Percentiles rank a stretch among this genome's conserved stretches.
Conservation (phyloP, 2,113 vertebrate species). For the Elephantulus edwardii region DNA sequence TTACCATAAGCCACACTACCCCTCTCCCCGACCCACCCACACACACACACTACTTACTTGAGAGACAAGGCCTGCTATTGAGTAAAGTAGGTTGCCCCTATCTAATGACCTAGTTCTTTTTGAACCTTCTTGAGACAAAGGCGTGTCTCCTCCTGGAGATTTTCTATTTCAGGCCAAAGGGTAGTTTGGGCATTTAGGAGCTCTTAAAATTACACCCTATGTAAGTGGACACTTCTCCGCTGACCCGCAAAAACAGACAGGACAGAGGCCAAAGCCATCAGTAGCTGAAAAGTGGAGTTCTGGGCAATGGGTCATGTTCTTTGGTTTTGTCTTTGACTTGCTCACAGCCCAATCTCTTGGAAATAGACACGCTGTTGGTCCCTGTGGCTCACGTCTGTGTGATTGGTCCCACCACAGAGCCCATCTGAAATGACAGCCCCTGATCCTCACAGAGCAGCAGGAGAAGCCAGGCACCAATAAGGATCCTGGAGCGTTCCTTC, state of each 20-base stretch:
- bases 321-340: slow-evolving; percentile 67
- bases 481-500: neutral
- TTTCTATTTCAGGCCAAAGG: slow-evolving; percentile 68
- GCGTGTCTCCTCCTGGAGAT: slow-evolving; percentile 5
- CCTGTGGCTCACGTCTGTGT: neutral
- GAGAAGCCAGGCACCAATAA: neutral
- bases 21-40: too few species aligned
- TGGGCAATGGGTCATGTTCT: slow-evolving; percentile 51
- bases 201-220: slow-evolving; percentile 72
- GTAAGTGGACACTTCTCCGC: slow-evolving; percentile 73
- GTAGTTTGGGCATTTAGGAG: slow-evolving; percentile 43
- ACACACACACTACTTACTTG: neutral
- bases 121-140: slow-evolving; percentile 13
- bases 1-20: too few species aligned
- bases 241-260: slow-evolving; percentile 63
- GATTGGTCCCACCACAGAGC: neutral
- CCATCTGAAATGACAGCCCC: slow-evolving; percentile 11
- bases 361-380: slow-evolving; percentile 45
- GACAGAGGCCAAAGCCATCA: slow-evolving; percentile 67
- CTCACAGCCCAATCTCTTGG: slow-evolving; percentile 40
- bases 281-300: slow-evolving; percentile 59
- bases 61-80: neutral
- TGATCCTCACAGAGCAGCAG: fast-evolving
- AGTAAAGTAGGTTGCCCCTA: neutral
- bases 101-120: slow-evolving; percentile 11